Evolutionary conservation across 2,888 invertebrate species (phyloP), one percentile per base, ranked within the genome.

Genomic region (Phoenoteleia sp.): DNA sequence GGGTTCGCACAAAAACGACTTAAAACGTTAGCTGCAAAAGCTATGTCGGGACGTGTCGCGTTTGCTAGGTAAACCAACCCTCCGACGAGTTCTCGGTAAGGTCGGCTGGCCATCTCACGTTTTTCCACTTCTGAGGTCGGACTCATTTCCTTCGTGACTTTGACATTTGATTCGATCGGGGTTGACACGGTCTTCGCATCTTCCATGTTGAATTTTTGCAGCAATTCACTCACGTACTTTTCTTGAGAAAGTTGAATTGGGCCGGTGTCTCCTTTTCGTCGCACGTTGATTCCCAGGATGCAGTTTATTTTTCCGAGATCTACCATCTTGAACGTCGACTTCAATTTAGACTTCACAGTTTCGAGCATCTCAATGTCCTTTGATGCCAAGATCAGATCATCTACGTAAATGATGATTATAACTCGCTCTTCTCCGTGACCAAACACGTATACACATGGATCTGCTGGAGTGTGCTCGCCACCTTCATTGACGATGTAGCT

Each of bases 71-170:
- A 86, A 23, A 87, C 86, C 19, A 88, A 29, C 0, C 81, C 71
- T 1, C 88, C 87, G 0, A 87, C 19, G 19, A 87, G 49, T 69
- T 87, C 86, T 39, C 83, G 64, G 60, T 86, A 88, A 6, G 87
- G 86, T 33, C 54, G 23, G 27, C 47, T 60, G 33, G 19, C 47
- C 75, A 84, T 82, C 7, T 86, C 58, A 2, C 60, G 9, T 47
- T 47, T 69, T 39, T 81, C 77, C 0, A 75, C 79, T 25, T 71
- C 60, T 0, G 19, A 15, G 36, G 15, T 33, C 0, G 80, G 75
- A 13, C 58, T 9, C 29, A 58, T 72, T 45, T 77, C 77, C 54
- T 58, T 64, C 4, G 72, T 60, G 39, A 88, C 69, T 29, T 84
- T 87, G 6, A 49, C 5, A 33, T 33, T 33, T 33, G 33, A 33